Evolutionary conservation across 2,888 invertebrate genomes (phyloP).

Genomic region (Archips crataeganus): DNA sequence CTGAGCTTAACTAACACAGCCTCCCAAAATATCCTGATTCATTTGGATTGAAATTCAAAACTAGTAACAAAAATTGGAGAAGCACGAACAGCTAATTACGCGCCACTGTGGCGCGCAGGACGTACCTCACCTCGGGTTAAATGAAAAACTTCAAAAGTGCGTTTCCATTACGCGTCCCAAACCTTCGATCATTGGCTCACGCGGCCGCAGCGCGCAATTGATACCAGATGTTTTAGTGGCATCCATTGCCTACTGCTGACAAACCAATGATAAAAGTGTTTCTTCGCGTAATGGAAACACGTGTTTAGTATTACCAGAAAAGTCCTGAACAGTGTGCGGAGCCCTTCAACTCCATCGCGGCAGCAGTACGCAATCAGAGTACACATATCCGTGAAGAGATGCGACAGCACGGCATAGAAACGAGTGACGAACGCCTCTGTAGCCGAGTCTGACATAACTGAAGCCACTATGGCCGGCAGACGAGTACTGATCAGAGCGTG

Average conservation of each 20-base stretch:
- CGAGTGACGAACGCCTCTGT: slow-evolving; percentile 55
- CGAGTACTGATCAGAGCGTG: slow-evolving; percentile 59
- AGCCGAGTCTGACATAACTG: slow-evolving; percentile 55
- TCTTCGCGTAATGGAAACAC: neutral
- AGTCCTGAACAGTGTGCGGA: slow-evolving; percentile 53
- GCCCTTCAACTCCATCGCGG: slow-evolving; percentile 55
- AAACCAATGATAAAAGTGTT: slow-evolving; percentile 30
- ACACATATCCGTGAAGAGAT: slow-evolving; percentile 65
- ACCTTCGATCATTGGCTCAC: neutral
- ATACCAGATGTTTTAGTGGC: neutral
- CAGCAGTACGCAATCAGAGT: slow-evolving; percentile 59
- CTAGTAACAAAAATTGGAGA: too few species aligned
- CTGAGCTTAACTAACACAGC: too few species aligned
- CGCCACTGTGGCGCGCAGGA: too few species aligned
- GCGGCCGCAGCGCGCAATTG: neutral
- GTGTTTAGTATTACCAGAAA: slow-evolving; percentile 55
- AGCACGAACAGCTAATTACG: too few species aligned
- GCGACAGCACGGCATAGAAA: slow-evolving; percentile 61
- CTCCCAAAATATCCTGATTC: too few species aligned
- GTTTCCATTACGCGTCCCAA: neutral
- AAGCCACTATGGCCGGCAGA: slow-evolving; percentile 60
- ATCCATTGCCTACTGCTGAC: neutral
- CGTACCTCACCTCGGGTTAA: too few species aligned
- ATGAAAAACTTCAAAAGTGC: neutral
- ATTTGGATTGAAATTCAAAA: too few species aligned